Base-by-base conservation (phyloP, 2,797 vertebrate genomes). In the Spizella passerina region DNA sequence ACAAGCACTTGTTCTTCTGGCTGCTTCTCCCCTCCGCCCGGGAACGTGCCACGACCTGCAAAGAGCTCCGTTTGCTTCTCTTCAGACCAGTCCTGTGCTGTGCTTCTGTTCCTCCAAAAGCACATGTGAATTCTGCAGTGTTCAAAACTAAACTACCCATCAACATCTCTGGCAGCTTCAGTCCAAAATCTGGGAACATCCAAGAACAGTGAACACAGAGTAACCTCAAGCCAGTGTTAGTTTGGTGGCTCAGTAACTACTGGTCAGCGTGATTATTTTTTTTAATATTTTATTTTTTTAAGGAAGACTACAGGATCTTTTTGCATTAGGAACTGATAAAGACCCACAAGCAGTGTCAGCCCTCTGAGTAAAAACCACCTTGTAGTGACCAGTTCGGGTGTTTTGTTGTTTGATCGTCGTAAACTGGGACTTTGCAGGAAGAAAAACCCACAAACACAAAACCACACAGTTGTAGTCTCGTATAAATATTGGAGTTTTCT, bases 1-100 rank as follows among this genome's bases (percentile, higher is more conserved):
- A 80, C 89, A 82, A 97, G 96, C 96, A 94, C 96, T 98, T 97
- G 85, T 93, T 92, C 96, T 85, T 55, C 73, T 70, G 97, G 96
- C 96, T 93, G 86, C 63, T 96, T 89, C 92, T 96, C 97, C 95
- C 93, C 82, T 91, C 77, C 2, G 86, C 86, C 89, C n/a, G 44
- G 94, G 97, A 96, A 82, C 30, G 85, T 90, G 96, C 96, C 92
- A 79, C 69, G 46, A 83, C 96, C 97, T 90, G 90, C 94, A 43
- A 34, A 89, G 49, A 76, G 81, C 96, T 87, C 61, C 8, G 6
- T 59, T 66, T 44, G 88, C 95, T 95, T 87, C 90, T 93, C 93
- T 88, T 71, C 96, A 96, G 94, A 89, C 86, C 96, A 82, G 96
- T 92, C 89, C 95, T 87, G 89, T 93, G 84, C 95, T 65, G 96